Evolutionary conservation across 2,888 invertebrate genomes (phyloP), one percentile per base, ranked within the genome.

Genomic region (Merodon equestris): DNA sequence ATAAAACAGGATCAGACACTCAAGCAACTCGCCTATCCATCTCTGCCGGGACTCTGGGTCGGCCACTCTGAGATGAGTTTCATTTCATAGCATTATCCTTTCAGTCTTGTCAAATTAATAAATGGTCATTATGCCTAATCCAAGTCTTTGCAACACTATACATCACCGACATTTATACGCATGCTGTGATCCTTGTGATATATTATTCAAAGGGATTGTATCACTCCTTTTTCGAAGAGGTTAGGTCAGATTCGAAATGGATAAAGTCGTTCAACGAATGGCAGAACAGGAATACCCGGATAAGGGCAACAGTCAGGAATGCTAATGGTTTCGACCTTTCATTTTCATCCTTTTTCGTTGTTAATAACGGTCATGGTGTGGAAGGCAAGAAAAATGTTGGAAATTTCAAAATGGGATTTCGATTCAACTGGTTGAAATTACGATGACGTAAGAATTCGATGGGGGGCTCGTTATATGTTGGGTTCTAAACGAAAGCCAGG

Each of bases 241-340:
- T 42, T 34, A 34, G 13, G 67, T 50, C 42, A 4, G 36, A 54
- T 42, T 67, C 44, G 53, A 44, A 60, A n/a, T n/a, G n/a, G n/a
- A n/a, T n/a, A n/a, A n/a, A n/a, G n/a, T n/a, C n/a, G n/a, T n/a
- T n/a, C n/a, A n/a, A n/a, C n/a, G 54, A 48, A 14, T 27, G 60
- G 36, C 51, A 48, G 15, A 56, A 66, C 47, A 60, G 44, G 34
- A 67, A n/a, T n/a, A n/a, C n/a, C n/a, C n/a, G n/a, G n/a, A n/a
- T n/a, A 72, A 71, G 47, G 44, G 17, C 56, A 57, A 47, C 51
- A 51, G 53, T 61, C 56, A 18, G 34, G 72, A 50, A 56, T 66
- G 60, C 72, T 72, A 77, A 77, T 77, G 72, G 57, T 38, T 67
- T 67, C 50, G 56, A 71, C 61, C 56, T 71, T 71, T 71, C 57